These are phyloP conservation scores for Leucophora obtusa DNA, from an alignment of 2,888 invertebrate species.

Conservation along the genomic window DNA sequence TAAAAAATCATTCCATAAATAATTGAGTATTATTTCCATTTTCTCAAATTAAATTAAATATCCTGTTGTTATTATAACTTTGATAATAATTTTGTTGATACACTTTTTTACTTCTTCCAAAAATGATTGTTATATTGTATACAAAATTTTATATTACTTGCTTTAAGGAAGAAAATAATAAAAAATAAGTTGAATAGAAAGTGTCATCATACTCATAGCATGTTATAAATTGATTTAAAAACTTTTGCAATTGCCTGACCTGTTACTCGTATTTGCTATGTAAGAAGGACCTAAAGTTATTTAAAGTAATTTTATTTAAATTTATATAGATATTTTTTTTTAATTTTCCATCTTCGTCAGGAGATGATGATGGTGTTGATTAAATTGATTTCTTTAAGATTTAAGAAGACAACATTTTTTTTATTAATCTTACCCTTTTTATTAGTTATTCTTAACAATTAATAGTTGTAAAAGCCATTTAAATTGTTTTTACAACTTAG, in stretches of 20 bases:
- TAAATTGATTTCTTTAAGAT: background rate
- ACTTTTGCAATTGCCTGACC: conserved; percentile 26
- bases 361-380: too few species aligned
- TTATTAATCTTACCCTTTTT: background rate
- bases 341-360: background rate
- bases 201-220: conserved; percentile 19
- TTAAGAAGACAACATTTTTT: background rate
- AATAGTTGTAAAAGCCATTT: background rate
- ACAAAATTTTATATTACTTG: background rate
- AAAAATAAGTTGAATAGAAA: background rate
- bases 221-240: conserved; percentile 21
- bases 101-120: too few species aligned
- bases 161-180: background rate
- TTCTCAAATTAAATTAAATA: too few species aligned
- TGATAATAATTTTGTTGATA: too few species aligned
- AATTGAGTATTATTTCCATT: too few species aligned
- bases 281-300: too few species aligned
- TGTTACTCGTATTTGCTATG: too few species aligned
- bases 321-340: too few species aligned
- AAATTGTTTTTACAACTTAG: background rate
- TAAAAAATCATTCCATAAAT: too few species aligned
- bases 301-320: background rate
- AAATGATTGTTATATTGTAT: too few species aligned
- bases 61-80: too few species aligned
- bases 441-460: background rate